Percentiles rank a stretch among this genome's conserved stretches.
phyloP scores from a whole-genome alignment of 2,888 invertebrate genomes.

The Thyatira batis region DNA sequence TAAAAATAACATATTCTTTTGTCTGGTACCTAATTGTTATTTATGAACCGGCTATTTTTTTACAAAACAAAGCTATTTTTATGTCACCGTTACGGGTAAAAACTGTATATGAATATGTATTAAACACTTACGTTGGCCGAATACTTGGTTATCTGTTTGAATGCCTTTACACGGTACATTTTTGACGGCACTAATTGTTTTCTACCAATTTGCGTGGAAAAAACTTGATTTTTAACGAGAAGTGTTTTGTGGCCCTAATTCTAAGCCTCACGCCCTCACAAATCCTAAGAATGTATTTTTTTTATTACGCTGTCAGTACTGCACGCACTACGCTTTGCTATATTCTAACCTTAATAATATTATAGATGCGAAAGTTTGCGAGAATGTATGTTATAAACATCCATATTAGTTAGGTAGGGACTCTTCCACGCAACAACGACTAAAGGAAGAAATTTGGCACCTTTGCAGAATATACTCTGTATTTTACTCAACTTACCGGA shows the following conservation, averaged over 20 bases:
- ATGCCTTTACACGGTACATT: not conserved
- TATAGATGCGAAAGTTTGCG: too few relatives aligned
- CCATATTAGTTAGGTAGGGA: too few relatives aligned
- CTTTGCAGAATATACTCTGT: too few relatives aligned
- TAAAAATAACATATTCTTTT: conserved; percentile 68
- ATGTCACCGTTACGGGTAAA: conserved; percentile 75
- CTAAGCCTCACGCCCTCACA: too few relatives aligned
- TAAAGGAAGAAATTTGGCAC: too few relatives aligned
- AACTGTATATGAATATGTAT: conserved; percentile 69
- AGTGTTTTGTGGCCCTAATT: not conserved
- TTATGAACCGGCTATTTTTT: conserved; percentile 70
- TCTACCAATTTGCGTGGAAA: not conserved
- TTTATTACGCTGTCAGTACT: too few relatives aligned
- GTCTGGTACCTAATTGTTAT: conserved; percentile 58
- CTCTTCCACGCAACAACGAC: too few relatives aligned
- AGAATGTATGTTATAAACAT: too few relatives aligned
- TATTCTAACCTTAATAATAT: too few relatives aligned
- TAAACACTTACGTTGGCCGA: conserved; percentile 11
- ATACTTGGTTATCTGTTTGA: conserved; percentile 9
- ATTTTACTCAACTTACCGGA: too few relatives aligned
- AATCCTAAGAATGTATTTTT: too few relatives aligned
- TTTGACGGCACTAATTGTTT: conserved; percentile 4
- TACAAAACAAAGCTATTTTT: conserved; percentile 68
- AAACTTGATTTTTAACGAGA: not conserved
- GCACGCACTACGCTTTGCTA: too few relatives aligned